These are phyloP conservation scores for Rhamnusium bicolor DNA, from an alignment of 2,888 invertebrate genomes.

Conservation along the genomic window DNA sequence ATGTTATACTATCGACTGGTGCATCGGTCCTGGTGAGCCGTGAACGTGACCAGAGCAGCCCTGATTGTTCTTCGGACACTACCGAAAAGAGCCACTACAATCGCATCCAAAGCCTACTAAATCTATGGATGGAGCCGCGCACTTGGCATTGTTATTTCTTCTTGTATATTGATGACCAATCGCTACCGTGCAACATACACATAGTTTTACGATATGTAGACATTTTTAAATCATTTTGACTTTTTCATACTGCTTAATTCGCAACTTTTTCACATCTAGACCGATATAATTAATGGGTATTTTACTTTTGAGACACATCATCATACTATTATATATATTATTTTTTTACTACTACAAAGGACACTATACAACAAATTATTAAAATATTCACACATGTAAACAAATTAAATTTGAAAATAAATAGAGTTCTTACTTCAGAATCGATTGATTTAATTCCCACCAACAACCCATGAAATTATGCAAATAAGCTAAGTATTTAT, in stretches of 20 bases:
- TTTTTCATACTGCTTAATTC: neutral
- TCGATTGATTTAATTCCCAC: no score
- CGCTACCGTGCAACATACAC: constrained; percentile 66
- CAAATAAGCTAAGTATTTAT: no score
- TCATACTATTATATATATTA: no score
- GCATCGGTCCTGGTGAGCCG: constrained; percentile 56
- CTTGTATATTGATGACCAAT: constrained; percentile 71
- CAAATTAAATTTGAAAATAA: no score
- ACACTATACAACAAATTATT: no score
- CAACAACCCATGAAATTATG: no score
- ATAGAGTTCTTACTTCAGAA: no score
- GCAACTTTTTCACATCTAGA: neutral
- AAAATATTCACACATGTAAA: no score
- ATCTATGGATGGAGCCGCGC: constrained; percentile 67
- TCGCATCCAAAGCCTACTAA: constrained; percentile 61
- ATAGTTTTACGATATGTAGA: constrained; percentile 51
- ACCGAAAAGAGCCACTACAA: constrained; percentile 57
- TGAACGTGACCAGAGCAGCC: constrained; percentile 50
- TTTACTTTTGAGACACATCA: no score
- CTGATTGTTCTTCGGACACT: constrained; percentile 58
- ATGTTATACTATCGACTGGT: constrained; percentile 66
- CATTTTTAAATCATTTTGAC: constrained; percentile 38
- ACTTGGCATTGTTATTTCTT: constrained; percentile 70
- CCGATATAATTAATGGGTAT: neutral
- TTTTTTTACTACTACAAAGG: no score